Evolutionary conservation across 2,113 vertebrate species (phyloP).

Genomic region (Vulpes ferrilata): DNA sequence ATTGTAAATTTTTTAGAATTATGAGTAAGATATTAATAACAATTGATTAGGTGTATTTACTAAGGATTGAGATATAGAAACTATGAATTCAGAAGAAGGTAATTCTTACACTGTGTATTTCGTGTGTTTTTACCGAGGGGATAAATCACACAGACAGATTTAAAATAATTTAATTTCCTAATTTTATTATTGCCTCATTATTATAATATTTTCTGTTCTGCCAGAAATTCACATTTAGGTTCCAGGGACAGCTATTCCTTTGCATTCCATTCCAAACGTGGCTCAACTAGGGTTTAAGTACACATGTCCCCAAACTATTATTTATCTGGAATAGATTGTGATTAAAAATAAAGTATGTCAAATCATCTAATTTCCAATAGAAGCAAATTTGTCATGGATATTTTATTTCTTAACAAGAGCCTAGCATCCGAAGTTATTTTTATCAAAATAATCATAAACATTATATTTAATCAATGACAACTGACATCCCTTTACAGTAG

Average conservation of each 20-base stretch:
- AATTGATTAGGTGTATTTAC: background rate
- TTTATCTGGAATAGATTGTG: slow-evolving; percentile 4
- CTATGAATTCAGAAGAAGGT: slow-evolving; percentile 13
- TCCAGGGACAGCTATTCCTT: slow-evolving; percentile 46
- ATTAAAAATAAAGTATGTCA: slow-evolving; percentile 43
- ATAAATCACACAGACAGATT: slow-evolving; percentile 71
- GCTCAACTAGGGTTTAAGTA: slow-evolving; percentile 33
- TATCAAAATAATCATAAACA: slow-evolving; percentile 64
- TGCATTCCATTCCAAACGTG: slow-evolving; percentile 36
- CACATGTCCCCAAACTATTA: background rate
- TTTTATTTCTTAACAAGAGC: slow-evolving; percentile 46
- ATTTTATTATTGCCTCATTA: slow-evolving; percentile 78
- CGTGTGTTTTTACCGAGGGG: slow-evolving; percentile 22
- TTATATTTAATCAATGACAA: slow-evolving; percentile 62
- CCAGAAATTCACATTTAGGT: slow-evolving; percentile 70
- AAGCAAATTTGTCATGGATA: slow-evolving; percentile 30
- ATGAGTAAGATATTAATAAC: background rate
- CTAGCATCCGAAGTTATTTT: slow-evolving; percentile 37
- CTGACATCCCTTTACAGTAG: slow-evolving; percentile 38
- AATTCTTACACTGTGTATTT: slow-evolving; percentile 48
- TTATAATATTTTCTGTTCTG: slow-evolving; percentile 55
- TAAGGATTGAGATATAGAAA: background rate
- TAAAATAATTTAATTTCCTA: slow-evolving; percentile 72
- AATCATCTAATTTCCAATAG: slow-evolving; percentile 41
- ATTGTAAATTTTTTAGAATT: slow-evolving; percentile 46